A percentile compares a stretch with the other conserved stretches of the same genome.
phyloP scores from a whole-genome alignment of 2,888 invertebrate species.

The Petrolisthes manimaculis region DNA sequence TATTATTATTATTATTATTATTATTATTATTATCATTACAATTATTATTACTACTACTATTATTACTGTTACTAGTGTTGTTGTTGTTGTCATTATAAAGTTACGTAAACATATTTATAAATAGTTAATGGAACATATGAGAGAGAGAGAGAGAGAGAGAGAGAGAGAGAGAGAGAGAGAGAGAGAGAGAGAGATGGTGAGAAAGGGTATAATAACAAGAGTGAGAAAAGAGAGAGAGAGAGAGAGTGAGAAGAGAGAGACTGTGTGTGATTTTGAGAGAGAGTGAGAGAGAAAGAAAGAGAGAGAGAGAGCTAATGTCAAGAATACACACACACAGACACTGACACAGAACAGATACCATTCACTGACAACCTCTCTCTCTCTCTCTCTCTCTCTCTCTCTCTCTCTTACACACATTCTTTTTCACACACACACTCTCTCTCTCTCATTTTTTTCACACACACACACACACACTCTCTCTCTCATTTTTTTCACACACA shows the following conservation, averaged over 20 bases:
- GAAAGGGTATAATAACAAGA: background rate
- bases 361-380: no score
- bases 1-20: background rate
- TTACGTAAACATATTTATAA: no score
- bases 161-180: background rate
- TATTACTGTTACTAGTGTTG: background rate
- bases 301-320: background rate
- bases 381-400: no score
- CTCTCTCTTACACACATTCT: no score
- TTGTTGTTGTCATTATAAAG: background rate
- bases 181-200: background rate
- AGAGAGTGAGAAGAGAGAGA: background rate
- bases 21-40: background rate
- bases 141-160: background rate
- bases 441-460: no score
- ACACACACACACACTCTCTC: background rate
- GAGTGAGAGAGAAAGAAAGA: background rate
- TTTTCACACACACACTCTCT: no score
- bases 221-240: background rate
- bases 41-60: constrained; percentile 8
- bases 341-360: no score
- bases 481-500: no score
- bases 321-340: no score
- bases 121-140: no score
- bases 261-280: background rate